These are phyloP conservation scores for Eupleurogrammus muticus DNA, from an alignment of 2,797 vertebrate species.

Conservation along the genomic window DNA sequence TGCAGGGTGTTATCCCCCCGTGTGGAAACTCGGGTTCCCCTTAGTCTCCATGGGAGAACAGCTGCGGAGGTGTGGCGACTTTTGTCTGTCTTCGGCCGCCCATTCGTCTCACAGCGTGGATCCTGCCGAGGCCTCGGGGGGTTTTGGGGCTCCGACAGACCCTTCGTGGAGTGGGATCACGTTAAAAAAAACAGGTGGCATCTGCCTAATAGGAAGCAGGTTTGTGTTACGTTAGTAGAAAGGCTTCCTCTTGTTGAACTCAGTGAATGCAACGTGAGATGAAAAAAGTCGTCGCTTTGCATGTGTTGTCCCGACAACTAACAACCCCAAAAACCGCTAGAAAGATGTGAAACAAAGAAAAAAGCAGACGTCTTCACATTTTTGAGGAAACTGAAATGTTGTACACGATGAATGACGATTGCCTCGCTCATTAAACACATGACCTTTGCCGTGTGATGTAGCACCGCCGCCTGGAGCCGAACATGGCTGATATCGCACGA, in stretches of 20 bases:
- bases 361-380: background rate
- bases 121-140: constrained; percentile 32
- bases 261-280: background rate
- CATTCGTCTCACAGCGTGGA: constrained; percentile 5
- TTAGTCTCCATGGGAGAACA: constrained; percentile 62
- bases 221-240: background rate
- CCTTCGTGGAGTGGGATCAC: constrained; percentile 55
- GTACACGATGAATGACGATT: background rate
- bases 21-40: constrained; percentile 16
- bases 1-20: constrained; percentile 2
- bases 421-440: background rate
- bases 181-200: constrained; percentile 7
- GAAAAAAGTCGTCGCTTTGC: background rate
- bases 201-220: constrained; percentile 1
- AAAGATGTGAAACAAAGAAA: background rate
- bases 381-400: background rate
- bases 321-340: background rate
- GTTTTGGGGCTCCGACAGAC: constrained; percentile 67
- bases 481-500: too few relatives aligned
- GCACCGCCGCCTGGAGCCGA: too few relatives aligned
- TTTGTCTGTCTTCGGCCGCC: constrained; percentile 43
- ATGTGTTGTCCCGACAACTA: background rate
- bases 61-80: constrained; percentile 70
- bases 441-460: background rate
- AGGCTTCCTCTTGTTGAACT: background rate